Base-by-base conservation (phyloP, 2,113 vertebrate genomes). In the Crypturellus undulatus region DNA sequence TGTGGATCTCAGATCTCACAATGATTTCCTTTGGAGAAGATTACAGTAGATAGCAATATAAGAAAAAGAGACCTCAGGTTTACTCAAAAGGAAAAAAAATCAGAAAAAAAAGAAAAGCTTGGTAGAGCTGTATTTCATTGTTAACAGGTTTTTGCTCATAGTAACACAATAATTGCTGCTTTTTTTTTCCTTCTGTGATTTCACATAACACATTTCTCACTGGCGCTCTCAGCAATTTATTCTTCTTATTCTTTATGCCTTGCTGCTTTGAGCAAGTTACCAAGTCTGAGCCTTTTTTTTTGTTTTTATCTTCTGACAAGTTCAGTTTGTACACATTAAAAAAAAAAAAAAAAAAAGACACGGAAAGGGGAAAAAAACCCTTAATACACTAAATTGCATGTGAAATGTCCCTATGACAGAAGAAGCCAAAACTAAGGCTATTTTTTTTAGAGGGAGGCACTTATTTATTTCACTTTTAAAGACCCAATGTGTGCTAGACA, bases 81-180 rank as follows among this genome's bases (percentile, higher is more conserved):
- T 80, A 69, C 38, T 87, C 26, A 59, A 76, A 59, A 25, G 19
- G 47, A 30, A 10, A 12, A 47, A 40, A 14, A 16, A 47, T 40
- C 21, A 49, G 21, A 49, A 40, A 13, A 8, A 26, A 30, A 10
- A 26, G 17, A 13, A 12, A 4, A 4, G 15, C 43, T 49, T 49
- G 19, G 47, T 21, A 49, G 47, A 49, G 20, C 20, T 49, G 47
- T 49, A 49, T 49, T 49, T 73, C 51, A 49, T 32, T 65, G 40
- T 72, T 69, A 90, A 79, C 69, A 28, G 78, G 15, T 56, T 70
- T 90, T 90, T 94, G 88, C 69, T 89, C 49, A 59, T 65, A 73
- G 80, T 85, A 95, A 75, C 64, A 85, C 21, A 51, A 20, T 45
- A 81, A 90, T 43, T 93, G 89, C 77, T 86, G 69, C 52, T 40